Conservation (phyloP, 2,113 vertebrate genomes). For the Sceloporus tristichus region DNA sequence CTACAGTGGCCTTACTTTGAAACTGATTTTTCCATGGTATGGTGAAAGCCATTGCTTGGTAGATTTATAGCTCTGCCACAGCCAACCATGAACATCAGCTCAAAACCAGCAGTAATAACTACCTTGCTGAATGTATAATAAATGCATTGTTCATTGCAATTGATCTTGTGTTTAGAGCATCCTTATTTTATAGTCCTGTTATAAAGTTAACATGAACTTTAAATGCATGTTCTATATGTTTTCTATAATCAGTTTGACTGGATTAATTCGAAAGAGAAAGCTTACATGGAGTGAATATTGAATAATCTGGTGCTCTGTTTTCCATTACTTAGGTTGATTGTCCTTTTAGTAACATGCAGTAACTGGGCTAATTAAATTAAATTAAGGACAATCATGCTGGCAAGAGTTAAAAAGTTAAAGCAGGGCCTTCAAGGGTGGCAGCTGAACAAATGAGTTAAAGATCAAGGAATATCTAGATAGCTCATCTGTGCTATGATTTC, state of each 20-base stretch:
- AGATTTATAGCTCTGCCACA: neutral
- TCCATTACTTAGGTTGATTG: neutral
- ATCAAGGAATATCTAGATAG: neutral
- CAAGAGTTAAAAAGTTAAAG: neutral
- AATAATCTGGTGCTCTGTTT: neutral
- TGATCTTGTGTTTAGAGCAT: neutral
- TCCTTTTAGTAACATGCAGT: neutral
- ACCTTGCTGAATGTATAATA: neutral
- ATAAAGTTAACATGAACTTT: neutral
- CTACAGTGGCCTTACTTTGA: neutral
- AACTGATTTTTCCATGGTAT: constrained; percentile 2
- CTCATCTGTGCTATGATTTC: neutral
- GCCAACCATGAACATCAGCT: neutral
- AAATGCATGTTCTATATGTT: neutral
- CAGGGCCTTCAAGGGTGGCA: no score
- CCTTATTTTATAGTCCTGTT: neutral
- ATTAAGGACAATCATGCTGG: no score
- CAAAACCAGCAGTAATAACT: neutral
- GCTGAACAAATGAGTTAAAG: neutral
- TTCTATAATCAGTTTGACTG: neutral
- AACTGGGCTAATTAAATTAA: neutral
- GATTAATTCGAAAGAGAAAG: neutral
- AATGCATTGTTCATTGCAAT: neutral
- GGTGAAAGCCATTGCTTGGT: neutral
- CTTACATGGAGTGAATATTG: neutral